Conservation (phyloP, 2,888 invertebrate genomes). For the Ichneumon xanthorius region DNA sequence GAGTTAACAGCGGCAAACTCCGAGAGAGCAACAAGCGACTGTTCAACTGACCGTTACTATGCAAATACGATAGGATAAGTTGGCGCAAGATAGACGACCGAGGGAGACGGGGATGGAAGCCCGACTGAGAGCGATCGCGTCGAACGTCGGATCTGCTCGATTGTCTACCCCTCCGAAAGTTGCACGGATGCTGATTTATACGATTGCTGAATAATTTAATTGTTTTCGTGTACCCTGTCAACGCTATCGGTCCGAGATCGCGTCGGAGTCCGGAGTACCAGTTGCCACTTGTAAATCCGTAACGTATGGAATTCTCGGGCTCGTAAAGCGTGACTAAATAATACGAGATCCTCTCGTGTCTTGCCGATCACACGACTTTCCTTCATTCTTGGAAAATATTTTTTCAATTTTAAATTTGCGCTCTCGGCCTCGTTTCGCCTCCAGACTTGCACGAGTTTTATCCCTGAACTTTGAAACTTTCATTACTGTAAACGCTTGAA, state of each 20-base stretch:
- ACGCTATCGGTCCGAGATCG: conserved; percentile 51
- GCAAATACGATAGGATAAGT: conserved; percentile 54
- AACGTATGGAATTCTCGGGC: conserved; percentile 1
- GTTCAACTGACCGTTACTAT: conserved; percentile 67
- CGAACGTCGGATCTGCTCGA: conserved; percentile 59
- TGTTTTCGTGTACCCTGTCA: conserved; percentile 62
- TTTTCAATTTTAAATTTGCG: not conserved
- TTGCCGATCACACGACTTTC: not conserved
- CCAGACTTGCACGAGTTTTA: not conserved
- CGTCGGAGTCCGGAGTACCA: conserved; percentile 5
- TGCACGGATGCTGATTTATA: conserved; percentile 60
- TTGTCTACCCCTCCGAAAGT: conserved; percentile 61
- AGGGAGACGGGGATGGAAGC: conserved; percentile 29
- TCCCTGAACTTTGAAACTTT: not conserved
- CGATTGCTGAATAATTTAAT: conserved; percentile 64
- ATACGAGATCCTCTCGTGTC: conserved; percentile 5
- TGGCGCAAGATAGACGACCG: conserved; percentile 18
- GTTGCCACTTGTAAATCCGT: conserved; percentile 15
- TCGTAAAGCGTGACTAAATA: conserved; percentile 35
- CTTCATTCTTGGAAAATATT: not conserved
- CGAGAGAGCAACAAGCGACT: conserved; percentile 52
- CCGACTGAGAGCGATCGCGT: conserved; percentile 44
- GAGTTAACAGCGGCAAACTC: conserved; percentile 38
- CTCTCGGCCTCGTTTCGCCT: too few relatives aligned
- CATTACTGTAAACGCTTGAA: not conserved